Evolutionary conservation across 30 jellyfish, hydroid and myxozoan genomes (phyloP).

Genomic region (Turritopsis dohrnii): DNA sequence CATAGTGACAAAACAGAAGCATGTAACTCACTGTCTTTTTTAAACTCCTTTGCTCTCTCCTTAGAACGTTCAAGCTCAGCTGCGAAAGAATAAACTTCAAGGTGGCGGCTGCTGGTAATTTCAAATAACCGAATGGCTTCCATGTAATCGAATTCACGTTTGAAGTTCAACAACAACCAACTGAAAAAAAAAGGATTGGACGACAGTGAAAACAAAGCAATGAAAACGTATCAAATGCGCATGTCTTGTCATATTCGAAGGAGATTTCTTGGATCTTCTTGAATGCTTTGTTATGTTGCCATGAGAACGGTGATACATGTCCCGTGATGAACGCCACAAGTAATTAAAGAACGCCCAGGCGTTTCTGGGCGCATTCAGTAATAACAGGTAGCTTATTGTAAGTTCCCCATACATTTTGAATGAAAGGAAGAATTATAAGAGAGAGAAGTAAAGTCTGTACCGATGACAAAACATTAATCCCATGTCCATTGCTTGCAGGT

Average conservation of each 20-base stretch:
- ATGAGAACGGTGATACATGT: too few species aligned
- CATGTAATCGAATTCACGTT: conserved; percentile 71
- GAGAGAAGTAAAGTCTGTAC: conserved; percentile 1
- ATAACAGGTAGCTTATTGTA: too few species aligned
- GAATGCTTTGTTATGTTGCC: too few species aligned
- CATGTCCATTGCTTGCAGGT: conserved; percentile 46
- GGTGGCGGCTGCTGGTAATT: conserved; percentile 77
- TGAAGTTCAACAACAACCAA: conserved; percentile 72
- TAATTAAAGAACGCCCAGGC: not conserved
- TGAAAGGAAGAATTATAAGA: not conserved
- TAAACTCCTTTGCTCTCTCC: conserved; percentile 79
- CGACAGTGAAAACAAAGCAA: too few species aligned
- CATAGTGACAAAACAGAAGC: not conserved
- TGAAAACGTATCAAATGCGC: too few species aligned
- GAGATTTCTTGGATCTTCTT: too few species aligned
- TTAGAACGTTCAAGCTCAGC: conserved; percentile 87
- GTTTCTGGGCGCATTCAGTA: too few species aligned
- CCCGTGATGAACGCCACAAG: too few species aligned
- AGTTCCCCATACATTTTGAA: not conserved
- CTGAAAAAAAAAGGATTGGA: conserved; percentile 26
- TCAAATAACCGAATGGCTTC: conserved; percentile 75
- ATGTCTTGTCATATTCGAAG: too few species aligned
- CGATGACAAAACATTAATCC: conserved; percentile 84
- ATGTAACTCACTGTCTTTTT: conserved; percentile 45
- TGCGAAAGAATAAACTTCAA: conserved; percentile 72